Evolutionary conservation across 2,888 invertebrate species (phyloP).

Genomic region (Loripinus fragilis): DNA sequence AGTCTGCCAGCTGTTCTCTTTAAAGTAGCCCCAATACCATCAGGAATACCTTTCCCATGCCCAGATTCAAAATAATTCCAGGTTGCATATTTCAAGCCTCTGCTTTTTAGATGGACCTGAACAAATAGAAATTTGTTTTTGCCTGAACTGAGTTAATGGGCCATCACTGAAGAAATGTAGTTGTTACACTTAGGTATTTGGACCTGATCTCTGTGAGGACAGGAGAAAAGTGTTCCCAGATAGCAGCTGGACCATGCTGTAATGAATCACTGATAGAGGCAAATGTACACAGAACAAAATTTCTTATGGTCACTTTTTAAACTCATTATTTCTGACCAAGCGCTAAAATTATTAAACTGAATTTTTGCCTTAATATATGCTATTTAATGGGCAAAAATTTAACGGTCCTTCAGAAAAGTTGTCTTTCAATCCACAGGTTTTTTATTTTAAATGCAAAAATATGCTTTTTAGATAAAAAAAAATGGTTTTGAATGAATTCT

Average conservation of each 20-base stretch:
- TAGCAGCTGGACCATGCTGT: conserved; percentile 17
- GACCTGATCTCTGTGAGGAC: conserved; percentile 16
- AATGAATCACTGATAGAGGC: conserved; percentile 2
- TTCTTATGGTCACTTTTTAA: no score
- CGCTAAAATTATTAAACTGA: no score
- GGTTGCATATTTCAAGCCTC: conserved; percentile 27
- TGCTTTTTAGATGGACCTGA: conserved; percentile 26
- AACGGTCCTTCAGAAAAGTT: no score
- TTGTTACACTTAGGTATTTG: conserved; percentile 21
- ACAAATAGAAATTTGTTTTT: conserved; percentile 81
- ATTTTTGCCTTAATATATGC: no score
- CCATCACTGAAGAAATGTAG: conserved; percentile 61
- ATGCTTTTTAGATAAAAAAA: no score
- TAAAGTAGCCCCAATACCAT: conserved; percentile 73
- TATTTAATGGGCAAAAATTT: no score
- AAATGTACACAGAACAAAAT: no score
- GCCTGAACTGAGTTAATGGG: conserved; percentile 78
- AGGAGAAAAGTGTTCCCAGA: not conserved
- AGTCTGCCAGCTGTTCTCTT: conserved; percentile 66
- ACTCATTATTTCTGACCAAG: no score
- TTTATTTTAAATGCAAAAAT: no score
- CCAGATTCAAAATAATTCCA: conserved; percentile 80
- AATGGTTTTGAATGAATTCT: no score
- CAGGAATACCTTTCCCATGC: conserved; percentile 78
- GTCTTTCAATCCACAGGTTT: no score